Percentiles rank a stretch among this genome's conserved stretches.
phyloP scores from a whole-genome alignment of 2,888 invertebrate species.

The Pandemis corylana region DNA sequence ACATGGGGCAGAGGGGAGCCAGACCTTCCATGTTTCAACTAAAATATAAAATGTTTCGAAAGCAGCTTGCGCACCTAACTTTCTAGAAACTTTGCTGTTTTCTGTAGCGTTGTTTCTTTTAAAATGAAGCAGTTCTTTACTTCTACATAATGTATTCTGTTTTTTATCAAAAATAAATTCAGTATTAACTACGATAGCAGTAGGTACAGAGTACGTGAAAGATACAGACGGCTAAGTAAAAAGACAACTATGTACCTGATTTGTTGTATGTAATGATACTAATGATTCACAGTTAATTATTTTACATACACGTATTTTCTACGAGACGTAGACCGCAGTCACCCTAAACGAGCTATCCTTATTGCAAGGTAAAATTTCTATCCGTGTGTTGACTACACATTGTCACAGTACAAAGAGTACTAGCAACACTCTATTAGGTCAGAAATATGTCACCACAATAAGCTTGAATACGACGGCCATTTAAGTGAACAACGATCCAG shows the following conservation, averaged over 20 bases:
- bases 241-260: neutral
- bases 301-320: too few species aligned
- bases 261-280: too few species aligned
- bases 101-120: slow-evolving; percentile 15
- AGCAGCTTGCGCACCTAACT: slow-evolving; percentile 29
- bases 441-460: too few species aligned
- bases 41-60: slow-evolving; percentile 33
- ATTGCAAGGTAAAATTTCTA: too few species aligned
- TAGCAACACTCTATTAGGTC: too few species aligned
- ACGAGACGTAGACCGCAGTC: too few species aligned
- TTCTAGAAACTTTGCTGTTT: slow-evolving; percentile 27
- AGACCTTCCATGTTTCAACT: slow-evolving; percentile 17
- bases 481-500: too few species aligned
- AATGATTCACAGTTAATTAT: too few species aligned
- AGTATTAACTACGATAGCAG: neutral
- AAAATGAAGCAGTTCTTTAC: slow-evolving; percentile 14
- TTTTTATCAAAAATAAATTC: neutral
- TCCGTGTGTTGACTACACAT: too few species aligned
- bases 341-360: too few species aligned
- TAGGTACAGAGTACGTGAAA: neutral
- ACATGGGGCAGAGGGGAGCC: neutral
- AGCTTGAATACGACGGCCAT: too few species aligned
- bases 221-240: neutral
- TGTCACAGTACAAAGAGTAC: too few species aligned
- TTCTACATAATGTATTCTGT: neutral